Percentiles rank a stretch among this genome's conserved stretches.
Evolutionary conservation across 2,797 vertebrate genomes (phyloP).

Genomic region (Acrossocheilus wenchowensis): DNA sequence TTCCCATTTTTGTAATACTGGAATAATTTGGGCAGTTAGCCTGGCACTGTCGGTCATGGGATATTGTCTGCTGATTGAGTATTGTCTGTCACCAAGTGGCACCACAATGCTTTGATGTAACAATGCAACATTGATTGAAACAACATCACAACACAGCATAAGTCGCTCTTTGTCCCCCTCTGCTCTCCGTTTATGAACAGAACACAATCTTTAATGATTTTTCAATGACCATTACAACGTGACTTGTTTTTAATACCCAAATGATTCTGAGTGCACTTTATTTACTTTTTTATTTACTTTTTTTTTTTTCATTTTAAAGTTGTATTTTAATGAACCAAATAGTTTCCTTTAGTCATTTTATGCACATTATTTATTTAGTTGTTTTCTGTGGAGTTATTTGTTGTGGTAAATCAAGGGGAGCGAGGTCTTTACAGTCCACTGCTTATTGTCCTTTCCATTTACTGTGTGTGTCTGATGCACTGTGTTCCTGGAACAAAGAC

Average conservation of each 20-base stretch:
- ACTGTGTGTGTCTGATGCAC: background rate
- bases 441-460: conserved; percentile 39
- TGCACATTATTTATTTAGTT: background rate
- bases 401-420: conserved; percentile 16
- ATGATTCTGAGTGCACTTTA: background rate
- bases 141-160: conserved; percentile 27
- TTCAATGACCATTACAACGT: background rate
- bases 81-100: conserved; percentile 60
- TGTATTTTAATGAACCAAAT: background rate
- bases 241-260: conserved; percentile 1
- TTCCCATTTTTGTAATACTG: background rate
- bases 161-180: conserved; percentile 29
- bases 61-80: conserved; percentile 61
- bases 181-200: conserved; percentile 2
- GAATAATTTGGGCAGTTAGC: background rate
- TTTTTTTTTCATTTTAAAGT: background rate
- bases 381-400: background rate
- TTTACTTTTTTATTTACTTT: no score
- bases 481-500: conserved; percentile 18
- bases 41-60: conserved; percentile 53
- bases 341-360: background rate
- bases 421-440: conserved; percentile 38
- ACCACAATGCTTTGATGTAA: conserved; percentile 60
- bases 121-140: conserved; percentile 63
- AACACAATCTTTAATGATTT: conserved; percentile 6